Conservation (phyloP, 2,797 vertebrate species). For the Erethizon dorsatum region DNA sequence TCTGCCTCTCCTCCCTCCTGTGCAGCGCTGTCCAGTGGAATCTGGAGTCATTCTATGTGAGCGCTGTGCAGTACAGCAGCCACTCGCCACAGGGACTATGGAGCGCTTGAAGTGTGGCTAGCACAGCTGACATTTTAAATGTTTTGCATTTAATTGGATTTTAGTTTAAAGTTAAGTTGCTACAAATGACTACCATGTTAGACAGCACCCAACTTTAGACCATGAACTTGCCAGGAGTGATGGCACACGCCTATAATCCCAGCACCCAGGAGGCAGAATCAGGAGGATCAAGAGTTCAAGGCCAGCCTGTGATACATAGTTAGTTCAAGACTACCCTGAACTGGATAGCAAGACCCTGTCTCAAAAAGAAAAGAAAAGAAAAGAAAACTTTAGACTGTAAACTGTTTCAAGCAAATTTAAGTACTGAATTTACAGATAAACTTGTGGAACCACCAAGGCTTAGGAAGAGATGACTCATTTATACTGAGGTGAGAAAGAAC, state of each 20-base stretch:
- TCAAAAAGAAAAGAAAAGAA: background rate
- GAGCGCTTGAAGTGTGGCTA: background rate
- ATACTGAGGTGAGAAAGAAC: background rate
- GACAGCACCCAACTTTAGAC: background rate
- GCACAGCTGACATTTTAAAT: background rate
- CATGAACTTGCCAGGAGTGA: too few species aligned
- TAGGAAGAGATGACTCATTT: background rate
- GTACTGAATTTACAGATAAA: background rate
- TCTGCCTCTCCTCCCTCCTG: background rate
- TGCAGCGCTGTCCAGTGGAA: background rate
- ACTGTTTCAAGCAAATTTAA: background rate
- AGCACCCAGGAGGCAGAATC: background rate
- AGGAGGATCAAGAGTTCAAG: background rate
- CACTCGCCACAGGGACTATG: background rate
- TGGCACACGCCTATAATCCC: background rate
- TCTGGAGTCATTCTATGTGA: background rate
- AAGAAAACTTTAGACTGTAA: background rate
- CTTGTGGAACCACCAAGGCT: background rate
- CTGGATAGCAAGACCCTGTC: background rate
- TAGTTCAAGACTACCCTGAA: too few species aligned
- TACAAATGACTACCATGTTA: background rate
- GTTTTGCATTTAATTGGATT: background rate
- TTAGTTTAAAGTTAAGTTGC: slow-evolving; percentile 36
- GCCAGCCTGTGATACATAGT: background rate
- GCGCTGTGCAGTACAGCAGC: too few species aligned